Percentiles rank a stretch among this genome's conserved stretches.
Evolutionary conservation across 2,888 invertebrate genomes (phyloP).

Genomic region (Deilephila elpenor): DNA sequence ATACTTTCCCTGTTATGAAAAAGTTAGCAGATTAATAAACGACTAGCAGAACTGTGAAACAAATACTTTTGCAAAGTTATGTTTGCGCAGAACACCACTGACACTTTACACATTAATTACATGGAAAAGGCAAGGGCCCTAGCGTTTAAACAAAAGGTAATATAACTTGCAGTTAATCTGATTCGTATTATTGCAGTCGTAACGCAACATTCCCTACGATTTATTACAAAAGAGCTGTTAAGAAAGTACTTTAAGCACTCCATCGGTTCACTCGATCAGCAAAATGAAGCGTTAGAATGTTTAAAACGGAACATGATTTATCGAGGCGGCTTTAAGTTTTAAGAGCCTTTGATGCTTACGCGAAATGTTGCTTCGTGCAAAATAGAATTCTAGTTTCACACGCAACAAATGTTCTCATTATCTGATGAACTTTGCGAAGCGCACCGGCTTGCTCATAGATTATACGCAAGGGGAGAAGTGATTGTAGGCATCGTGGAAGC

Average conservation of each 20-base stretch:
- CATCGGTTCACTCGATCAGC: conserved; percentile 71
- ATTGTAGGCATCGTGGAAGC: background rate
- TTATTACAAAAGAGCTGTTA: conserved; percentile 80
- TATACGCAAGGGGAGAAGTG: conserved; percentile 22
- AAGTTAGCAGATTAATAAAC: background rate
- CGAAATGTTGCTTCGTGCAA: conserved; percentile 74
- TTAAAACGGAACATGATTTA: conserved; percentile 67
- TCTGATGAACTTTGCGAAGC: conserved; percentile 80
- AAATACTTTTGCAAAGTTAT: conserved; percentile 28
- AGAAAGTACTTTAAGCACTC: conserved; percentile 64
- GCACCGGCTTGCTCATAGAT: conserved; percentile 51
- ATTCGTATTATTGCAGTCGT: conserved; percentile 76
- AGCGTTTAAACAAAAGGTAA: conserved; percentile 69
- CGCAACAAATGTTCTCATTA: conserved; percentile 83
- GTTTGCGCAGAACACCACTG: conserved; percentile 35
- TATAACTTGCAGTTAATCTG: conserved; percentile 74
- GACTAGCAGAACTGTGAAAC: background rate
- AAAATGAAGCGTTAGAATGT: conserved; percentile 73
- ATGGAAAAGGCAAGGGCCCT: conserved; percentile 57
- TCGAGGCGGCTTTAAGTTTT: conserved; percentile 61
- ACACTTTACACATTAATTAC: conserved; percentile 67
- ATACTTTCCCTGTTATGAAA: background rate
- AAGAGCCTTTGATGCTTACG: conserved; percentile 76
- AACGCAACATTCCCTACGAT: conserved; percentile 73
- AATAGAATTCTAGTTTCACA: conserved; percentile 83